phyloP scores from a whole-genome alignment of 1,140 invertebrate species.

The Pseudomyrmex sp. region DNA sequence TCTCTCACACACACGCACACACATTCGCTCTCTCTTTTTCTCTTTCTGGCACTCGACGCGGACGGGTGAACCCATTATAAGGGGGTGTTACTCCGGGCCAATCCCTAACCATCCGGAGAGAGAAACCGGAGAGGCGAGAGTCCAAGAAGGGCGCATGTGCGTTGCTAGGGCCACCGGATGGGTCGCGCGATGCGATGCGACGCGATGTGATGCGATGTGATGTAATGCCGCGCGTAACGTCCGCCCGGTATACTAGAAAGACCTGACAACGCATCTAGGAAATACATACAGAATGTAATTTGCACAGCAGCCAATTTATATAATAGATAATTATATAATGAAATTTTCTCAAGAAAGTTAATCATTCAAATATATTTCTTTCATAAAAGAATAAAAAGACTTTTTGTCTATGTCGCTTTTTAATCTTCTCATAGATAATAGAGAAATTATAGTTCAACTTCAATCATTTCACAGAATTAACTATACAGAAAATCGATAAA shows the following conservation, averaged over 20 bases:
- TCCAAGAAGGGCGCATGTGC: conserved; percentile 84
- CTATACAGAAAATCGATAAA: too few species aligned
- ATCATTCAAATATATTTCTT: neutral
- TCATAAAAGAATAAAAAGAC: neutral
- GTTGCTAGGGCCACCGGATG: conserved; percentile 85
- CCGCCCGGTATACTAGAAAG: conserved; percentile 67
- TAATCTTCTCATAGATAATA: neutral
- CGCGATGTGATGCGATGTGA: conserved; percentile 14
- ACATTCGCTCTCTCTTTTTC: conserved; percentile 41
- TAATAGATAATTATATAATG: neutral
- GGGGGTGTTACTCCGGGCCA: conserved; percentile 86
- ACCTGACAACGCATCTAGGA: conserved; percentile 14
- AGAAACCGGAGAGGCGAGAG: conserved; percentile 74
- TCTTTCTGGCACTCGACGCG: conserved; percentile 77
- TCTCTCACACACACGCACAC: neutral
- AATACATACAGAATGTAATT: conserved; percentile 2
- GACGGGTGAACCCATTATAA: conserved; percentile 86
- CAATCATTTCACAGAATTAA: neutral
- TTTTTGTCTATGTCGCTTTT: neutral
- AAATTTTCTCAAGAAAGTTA: neutral
- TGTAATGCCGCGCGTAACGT: conserved; percentile 71
- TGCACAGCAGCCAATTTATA: neutral
- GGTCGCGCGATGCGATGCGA: conserved; percentile 71
- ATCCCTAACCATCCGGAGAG: conserved; percentile 83
- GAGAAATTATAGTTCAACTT: neutral